Evolutionary conservation across 1,140 invertebrate genomes (phyloP), one percentile per base, ranked within the genome.

Genomic region (Aphis gossypii): DNA sequence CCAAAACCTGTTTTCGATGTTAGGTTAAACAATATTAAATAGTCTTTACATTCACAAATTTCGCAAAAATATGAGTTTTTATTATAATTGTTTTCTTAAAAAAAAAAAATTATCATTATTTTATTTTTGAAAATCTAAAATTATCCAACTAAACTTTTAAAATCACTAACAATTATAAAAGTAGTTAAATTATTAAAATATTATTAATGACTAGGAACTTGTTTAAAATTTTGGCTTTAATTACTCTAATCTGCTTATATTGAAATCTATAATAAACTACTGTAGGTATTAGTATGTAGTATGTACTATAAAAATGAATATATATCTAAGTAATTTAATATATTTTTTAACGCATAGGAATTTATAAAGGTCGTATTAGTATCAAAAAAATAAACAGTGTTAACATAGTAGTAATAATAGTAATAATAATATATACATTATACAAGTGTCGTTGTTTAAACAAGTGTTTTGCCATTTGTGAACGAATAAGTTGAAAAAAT

Each of bases 391-490:
- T 68, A n/a, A 90, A 90, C 60, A 68, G 9, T 44, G 89, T 68
- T 56, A 68, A 90, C 25, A 25, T 44, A 89, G 38, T 90, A 41
- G 5, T 56, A 87, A 51, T 51, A 88, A 30, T 60, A 6, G 18
- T 68, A 68, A 68, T 68, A 68, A 68, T 68, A 60, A 56, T 60
- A 35, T 4, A 25, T n/a, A 56, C n/a, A n/a, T n/a, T 89, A 68
- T n/a, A 60, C 54, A 60, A 86, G 92, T 84, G 76, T 35, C 25
- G 25, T 93, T 93, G n/a, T 93, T 93, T 86, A 54, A 93, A 86
- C 92, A 93, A 86, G 92, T 93, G 92, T 93, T 93, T 41, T 86
- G 9, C 92, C 92, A 93, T 51, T 93, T 93, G 92, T 51, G n/a
- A 92, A 92, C n/a, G 68, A 82, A 92, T n/a, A 25, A 11, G 25